phyloP scores from a whole-genome alignment of 2,113 vertebrate species.

The Melospiza melodia region DNA sequence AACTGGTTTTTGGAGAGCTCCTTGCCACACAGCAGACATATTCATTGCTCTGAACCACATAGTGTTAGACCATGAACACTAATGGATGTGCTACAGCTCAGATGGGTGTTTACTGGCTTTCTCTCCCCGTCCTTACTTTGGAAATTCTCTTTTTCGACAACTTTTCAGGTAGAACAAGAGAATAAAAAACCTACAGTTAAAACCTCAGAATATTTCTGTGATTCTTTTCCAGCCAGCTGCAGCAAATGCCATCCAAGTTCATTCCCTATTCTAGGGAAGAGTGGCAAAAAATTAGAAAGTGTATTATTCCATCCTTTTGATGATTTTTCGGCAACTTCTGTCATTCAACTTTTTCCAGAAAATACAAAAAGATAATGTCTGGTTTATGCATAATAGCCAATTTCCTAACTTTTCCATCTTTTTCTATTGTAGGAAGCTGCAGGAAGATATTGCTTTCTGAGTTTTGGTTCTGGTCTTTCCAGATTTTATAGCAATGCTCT shows the following conservation, averaged over 20 bases:
- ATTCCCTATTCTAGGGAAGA: neutral
- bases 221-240: neutral
- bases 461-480: neutral
- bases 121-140: neutral
- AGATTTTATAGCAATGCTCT: neutral
- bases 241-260: neutral
- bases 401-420: neutral
- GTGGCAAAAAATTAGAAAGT: neutral
- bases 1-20: neutral
- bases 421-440: neutral
- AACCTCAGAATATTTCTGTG: neutral
- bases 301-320: neutral
- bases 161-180: neutral
- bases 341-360: neutral
- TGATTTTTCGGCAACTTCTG: neutral
- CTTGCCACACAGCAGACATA: neutral
- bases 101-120: neutral
- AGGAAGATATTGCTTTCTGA: neutral
- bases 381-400: neutral
- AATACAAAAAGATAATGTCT: neutral
- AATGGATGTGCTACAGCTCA: neutral
- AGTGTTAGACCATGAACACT: neutral
- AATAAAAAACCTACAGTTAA: neutral
- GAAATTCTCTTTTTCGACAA: neutral
- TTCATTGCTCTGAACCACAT: neutral